Conservation (phyloP, 2,113 vertebrate genomes). For the Otocyon megalotis region DNA sequence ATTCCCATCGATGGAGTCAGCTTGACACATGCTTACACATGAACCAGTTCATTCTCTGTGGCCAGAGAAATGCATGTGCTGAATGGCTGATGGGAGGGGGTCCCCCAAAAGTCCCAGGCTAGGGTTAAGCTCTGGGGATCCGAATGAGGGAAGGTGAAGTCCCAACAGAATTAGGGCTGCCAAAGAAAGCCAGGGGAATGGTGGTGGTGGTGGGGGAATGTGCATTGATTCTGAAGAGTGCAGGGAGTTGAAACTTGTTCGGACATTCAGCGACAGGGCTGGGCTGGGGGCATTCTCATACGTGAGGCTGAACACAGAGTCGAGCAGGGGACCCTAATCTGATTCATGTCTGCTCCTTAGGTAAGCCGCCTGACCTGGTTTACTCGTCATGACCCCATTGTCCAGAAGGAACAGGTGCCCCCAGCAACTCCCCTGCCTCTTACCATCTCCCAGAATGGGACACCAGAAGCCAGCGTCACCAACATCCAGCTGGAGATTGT, state of each 20-base stretch:
- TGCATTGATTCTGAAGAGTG: rapidly evolving
- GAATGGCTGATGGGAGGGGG: neutral
- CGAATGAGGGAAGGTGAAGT: neutral
- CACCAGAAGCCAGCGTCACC: neutral
- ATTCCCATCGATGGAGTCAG: neutral
- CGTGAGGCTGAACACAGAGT: rapidly evolving
- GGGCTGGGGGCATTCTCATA: neutral
- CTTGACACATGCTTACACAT: neutral
- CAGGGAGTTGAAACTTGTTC: neutral
- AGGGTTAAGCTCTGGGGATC: neutral
- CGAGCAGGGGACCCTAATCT: neutral
- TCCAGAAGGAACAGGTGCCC: constrained; percentile 71
- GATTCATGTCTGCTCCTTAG: constrained; percentile 80
- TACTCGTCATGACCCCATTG: constrained; percentile 87
- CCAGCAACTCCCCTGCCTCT: neutral
- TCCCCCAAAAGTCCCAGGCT: no score
- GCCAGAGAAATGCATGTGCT: neutral
- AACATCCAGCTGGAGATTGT: constrained; percentile 21
- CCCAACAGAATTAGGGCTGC: neutral
- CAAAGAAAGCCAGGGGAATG: neutral
- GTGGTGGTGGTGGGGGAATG: rapidly evolving
- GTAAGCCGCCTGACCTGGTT: constrained; percentile 95
- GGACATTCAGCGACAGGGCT: neutral
- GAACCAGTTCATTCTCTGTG: neutral
- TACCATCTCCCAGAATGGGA: neutral